Conservation (phyloP, 2,888 invertebrate species). For the Rotaria macrura region DNA sequence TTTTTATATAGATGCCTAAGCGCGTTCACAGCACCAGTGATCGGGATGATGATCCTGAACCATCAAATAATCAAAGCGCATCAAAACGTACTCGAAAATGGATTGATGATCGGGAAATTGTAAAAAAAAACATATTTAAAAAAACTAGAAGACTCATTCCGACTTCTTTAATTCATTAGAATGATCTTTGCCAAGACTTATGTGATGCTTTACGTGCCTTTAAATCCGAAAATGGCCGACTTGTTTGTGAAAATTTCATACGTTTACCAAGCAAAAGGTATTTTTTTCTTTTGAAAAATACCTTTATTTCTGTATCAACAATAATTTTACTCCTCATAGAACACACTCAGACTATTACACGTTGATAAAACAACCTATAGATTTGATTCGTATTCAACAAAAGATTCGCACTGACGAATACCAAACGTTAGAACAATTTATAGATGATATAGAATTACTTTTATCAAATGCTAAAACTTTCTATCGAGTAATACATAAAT, state of each 20-base stretch:
- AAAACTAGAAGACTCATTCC: background rate
- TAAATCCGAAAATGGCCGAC: conserved; percentile 78
- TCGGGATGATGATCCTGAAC: background rate
- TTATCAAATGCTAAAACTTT: conserved; percentile 87
- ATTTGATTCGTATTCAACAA: conserved; percentile 83
- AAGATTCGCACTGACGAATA: conserved; percentile 88
- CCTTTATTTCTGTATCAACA: conserved; percentile 56
- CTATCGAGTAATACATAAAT: conserved; percentile 56
- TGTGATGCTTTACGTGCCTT: conserved; percentile 79
- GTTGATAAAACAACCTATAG: conserved; percentile 84
- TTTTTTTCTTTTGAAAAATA: conserved; percentile 55
- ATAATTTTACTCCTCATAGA: conserved; percentile 51
- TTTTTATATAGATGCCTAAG: background rate
- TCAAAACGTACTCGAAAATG: background rate
- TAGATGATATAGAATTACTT: conserved; percentile 76
- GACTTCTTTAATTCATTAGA: conserved; percentile 38
- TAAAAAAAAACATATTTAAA: background rate
- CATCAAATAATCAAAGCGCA: background rate
- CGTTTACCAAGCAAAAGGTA: conserved; percentile 83
- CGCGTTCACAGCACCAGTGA: conserved; percentile 2
- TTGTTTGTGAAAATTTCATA: conserved; percentile 84
- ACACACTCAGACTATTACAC: conserved; percentile 53
- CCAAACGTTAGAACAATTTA: conserved; percentile 78
- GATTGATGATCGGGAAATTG: background rate
- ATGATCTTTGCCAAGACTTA: conserved; percentile 63